phyloP scores from a whole-genome alignment of 1,140 invertebrate genomes.

The Gyrodactylus salaris region DNA sequence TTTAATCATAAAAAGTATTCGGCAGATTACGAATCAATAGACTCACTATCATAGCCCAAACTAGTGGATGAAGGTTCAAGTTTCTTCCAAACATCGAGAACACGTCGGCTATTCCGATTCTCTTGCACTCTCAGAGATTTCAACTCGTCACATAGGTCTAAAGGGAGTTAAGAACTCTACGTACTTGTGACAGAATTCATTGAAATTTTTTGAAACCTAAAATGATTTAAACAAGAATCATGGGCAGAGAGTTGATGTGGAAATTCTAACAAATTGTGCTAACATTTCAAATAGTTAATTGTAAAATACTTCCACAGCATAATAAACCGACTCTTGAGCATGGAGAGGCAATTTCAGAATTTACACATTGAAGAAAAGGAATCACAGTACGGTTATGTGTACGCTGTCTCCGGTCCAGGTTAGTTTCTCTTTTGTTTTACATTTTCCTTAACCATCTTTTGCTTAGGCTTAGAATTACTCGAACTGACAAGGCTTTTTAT shows the following conservation, averaged over 20 bases:
- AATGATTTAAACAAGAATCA: background rate
- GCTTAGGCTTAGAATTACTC: too few relatives aligned
- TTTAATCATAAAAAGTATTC: too few relatives aligned
- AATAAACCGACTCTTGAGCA: background rate
- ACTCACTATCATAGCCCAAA: background rate
- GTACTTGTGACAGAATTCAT: background rate
- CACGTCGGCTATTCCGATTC: background rate
- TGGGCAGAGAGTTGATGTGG: too few relatives aligned
- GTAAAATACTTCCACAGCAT: background rate
- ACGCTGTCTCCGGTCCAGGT: conserved; percentile 80
- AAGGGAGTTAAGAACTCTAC: background rate
- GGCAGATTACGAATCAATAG: background rate
- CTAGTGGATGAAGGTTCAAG: background rate
- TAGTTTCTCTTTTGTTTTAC: too few relatives aligned
- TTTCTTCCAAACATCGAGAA: background rate
- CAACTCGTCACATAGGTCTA: background rate
- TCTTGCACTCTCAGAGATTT: background rate
- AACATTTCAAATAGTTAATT: background rate
- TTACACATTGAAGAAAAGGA: conserved; percentile 35
- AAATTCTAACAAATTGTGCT: background rate
- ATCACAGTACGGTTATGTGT: conserved; percentile 58
- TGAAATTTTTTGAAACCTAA: background rate
- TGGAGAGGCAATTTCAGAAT: conserved; percentile 6
- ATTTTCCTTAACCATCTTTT: conserved; percentile 16
- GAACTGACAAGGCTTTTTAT: background rate